These are phyloP conservation scores for Myiotriccus ornatus DNA, from an alignment of 2,797 vertebrate species.

Conservation along the genomic window DNA sequence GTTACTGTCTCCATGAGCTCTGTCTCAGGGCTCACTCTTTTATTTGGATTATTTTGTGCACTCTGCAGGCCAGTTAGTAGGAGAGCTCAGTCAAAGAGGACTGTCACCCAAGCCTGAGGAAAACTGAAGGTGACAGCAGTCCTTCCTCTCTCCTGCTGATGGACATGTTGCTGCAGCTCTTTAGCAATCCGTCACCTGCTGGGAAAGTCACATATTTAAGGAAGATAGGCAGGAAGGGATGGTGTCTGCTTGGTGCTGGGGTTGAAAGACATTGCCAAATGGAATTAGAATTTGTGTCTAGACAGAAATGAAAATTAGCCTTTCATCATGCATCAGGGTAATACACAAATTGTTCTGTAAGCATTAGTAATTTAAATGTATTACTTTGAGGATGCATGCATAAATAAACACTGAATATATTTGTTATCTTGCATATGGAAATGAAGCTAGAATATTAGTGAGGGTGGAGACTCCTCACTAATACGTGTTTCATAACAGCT, in stretches of 20 bases:
- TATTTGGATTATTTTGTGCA: not conserved
- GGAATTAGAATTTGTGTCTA: constrained; percentile 49
- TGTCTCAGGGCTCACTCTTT: not conserved
- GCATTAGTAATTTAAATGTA: constrained; percentile 50
- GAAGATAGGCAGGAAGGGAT: not conserved
- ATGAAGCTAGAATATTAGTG: constrained; percentile 27
- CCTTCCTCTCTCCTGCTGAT: not conserved
- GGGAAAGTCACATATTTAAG: not conserved
- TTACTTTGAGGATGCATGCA: constrained; percentile 58
- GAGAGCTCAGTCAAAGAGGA: not conserved
- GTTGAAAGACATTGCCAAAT: not conserved
- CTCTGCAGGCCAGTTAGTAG: not conserved
- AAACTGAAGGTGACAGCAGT: not conserved
- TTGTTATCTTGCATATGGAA: not conserved
- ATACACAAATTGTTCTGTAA: constrained; percentile 49
- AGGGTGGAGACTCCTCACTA: not conserved
- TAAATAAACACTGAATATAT: constrained; percentile 52
- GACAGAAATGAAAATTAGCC: constrained; percentile 43
- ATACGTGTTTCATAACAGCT: not conserved
- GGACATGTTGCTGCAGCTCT: not conserved
- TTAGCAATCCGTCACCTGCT: not conserved
- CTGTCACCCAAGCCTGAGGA: not conserved
- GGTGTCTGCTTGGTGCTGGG: not conserved
- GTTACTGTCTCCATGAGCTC: fast-evolving
- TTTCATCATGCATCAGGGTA: constrained; percentile 64